Evolutionary conservation across 1,140 invertebrate species (phyloP), one percentile per base, ranked within the genome.

Genomic region (Drosophila takahashii): DNA sequence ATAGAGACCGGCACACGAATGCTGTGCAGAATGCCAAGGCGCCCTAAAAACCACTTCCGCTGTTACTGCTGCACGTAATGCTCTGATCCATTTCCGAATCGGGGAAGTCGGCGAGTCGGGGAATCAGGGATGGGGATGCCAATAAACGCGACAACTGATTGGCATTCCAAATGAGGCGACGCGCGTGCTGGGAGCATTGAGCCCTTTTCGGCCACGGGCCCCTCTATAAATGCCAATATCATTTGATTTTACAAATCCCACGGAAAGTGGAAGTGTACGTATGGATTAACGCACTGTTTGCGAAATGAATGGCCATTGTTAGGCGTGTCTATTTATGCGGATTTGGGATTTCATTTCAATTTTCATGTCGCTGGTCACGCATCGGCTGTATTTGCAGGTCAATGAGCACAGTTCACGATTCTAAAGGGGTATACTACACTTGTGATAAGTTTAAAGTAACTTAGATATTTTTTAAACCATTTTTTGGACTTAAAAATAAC

Each of bases 101-200:
- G 37, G 60, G 37, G 48, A 18, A 15, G 15, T 39, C 26, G 27
- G 45, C 39, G 34, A 39, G 13, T 7, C 22, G 22, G 45, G 22
- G 15, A 27, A 27, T 32, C n/a, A 10, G 44, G 44, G 52, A 42
- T 58, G 27, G 54, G 54, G 52, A 61, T 71, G 61, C 71, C 81
- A 86, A 86, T 86, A 86, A 87, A 81, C 62, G 70, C 75, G 75
- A 50, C 56, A 76, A 53, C 81, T 87, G 81, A 87, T 87, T 86
- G 75, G 81, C 81, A 86, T 86, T 77, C 83, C 64, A 86, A 86
- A 86, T 86, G 79, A 87, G 75, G 11, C 48, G 59, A 34, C 59
- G 52, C 59, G 51, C 71, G 71, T 75, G 61, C 60, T 39, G 62
- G 52, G 41, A 64, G 53, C 61, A 62, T 56, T 67, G 72, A 73